A percentile compares a stretch with the other conserved stretches of the same genome.
These are phyloP conservation scores for Heliornis fulica DNA, from an alignment of 2,113 vertebrate genomes.

Conservation along the genomic window DNA sequence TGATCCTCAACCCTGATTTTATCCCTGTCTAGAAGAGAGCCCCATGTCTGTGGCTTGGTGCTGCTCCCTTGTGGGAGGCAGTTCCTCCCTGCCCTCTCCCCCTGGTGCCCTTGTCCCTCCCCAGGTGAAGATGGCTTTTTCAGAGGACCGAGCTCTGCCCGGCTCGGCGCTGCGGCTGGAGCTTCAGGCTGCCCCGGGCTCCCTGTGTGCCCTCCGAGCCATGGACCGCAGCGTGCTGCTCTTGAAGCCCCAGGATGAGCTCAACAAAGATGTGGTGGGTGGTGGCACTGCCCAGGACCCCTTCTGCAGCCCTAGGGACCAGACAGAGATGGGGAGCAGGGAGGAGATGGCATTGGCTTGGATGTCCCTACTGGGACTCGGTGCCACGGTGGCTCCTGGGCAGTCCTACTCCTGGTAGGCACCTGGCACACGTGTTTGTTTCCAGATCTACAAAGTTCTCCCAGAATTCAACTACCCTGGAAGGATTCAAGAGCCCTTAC, in stretches of 20 bases:
- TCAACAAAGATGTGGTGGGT: slow-evolving; percentile 55
- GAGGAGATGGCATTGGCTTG: background rate
- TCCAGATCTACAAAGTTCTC: background rate
- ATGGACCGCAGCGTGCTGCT: slow-evolving; percentile 83
- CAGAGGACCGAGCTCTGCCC: slow-evolving; percentile 71
- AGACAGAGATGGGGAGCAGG: too few relatives aligned
- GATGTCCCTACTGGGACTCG: rapidly evolving
- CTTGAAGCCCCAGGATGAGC: slow-evolving; percentile 70
- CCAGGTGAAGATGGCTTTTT: slow-evolving; percentile 76
- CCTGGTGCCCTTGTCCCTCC: background rate
- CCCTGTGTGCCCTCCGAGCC: slow-evolving; percentile 78
- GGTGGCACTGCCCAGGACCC: background rate
- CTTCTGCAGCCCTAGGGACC: background rate
- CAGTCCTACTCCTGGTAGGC: background rate
- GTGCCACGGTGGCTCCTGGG: background rate
- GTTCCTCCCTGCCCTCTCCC: background rate
- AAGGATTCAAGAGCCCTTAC: background rate
- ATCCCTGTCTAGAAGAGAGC: background rate
- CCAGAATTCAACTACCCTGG: background rate
- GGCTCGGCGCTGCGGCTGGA: slow-evolving; percentile 68
- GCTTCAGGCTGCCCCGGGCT: slow-evolving; percentile 73
- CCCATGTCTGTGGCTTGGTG: rapidly evolving
- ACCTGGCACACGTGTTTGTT: background rate
- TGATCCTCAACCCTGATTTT: background rate
- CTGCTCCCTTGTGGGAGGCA: background rate